Evolutionary conservation across 1,140 invertebrate genomes (phyloP), one percentile per base, ranked within the genome.

Genomic region (Stegodyphus dumicola): DNA sequence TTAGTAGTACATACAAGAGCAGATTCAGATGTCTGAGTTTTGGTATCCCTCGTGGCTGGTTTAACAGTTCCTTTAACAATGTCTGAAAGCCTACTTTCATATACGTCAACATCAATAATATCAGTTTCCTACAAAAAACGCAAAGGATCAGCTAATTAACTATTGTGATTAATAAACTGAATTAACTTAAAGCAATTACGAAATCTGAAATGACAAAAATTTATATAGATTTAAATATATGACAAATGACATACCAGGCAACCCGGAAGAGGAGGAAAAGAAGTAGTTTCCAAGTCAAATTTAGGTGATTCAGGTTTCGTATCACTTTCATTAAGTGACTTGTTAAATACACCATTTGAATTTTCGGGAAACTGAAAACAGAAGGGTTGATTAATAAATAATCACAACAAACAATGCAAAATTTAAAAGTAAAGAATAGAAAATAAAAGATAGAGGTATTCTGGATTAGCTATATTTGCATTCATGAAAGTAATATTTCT

Each of bases 221-320:
- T 33, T 33, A 33, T 33, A 33, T 33, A 33, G 33, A 33, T 33
- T 33, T 33, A 33, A 33, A 33, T 33, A 33, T 33, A 33, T 33
- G 33, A 33, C 15, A n/a, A 71, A 11, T 15, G 10, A 88, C 90
- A 88, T 88, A 90, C 90, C 69, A 85, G 67, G 71, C 89, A 89
- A 88, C 94, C 94, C 69, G 95, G 95, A 89, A 96, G 92, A 76
- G 95, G 95, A 77, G 95, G 95, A 90, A 96, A 96, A 73, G 95
- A 90, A 64, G 94, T 92, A 86, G 94, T 94, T 90, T 95, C 94
- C 77, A 96, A 91, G 90, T 96, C 95, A 91, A 96, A 96, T 89
- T 95, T 90, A 7, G 90, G 89, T 0, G 80, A 86, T 54, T 88
- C 86, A 13, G 75, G 71, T 74, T 89, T 88, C 11, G 67, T 77